A percentile compares a stretch with the other conserved stretches of the same genome.
Evolutionary conservation across 2,113 vertebrate species (phyloP).

Genomic region (Chrysochloris asiatica): DNA sequence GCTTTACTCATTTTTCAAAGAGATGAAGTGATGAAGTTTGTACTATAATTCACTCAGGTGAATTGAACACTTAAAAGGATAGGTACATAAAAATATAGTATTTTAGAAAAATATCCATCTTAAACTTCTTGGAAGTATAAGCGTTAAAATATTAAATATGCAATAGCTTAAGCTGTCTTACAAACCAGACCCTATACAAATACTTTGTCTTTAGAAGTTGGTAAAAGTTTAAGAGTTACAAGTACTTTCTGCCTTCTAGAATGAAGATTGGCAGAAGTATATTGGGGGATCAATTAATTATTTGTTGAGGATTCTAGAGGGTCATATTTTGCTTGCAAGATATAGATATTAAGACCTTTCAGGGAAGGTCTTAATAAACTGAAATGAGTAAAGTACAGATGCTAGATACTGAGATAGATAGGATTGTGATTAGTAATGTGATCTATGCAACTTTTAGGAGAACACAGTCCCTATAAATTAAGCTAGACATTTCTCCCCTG

Average conservation of each 20-base stretch:
- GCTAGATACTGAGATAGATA: neutral
- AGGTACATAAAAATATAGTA: neutral
- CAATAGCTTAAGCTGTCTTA: neutral
- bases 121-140: neutral
- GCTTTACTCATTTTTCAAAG: neutral
- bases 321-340: neutral
- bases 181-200: neutral
- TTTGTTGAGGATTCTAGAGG: neutral
- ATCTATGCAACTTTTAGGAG: neutral
- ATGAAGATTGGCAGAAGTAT: neutral
- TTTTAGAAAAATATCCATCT: conserved; percentile 22
- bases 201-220: neutral
- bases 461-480: neutral
- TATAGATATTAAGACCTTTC: neutral
- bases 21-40: neutral
- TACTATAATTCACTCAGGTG: neutral
- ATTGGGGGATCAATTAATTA: neutral
- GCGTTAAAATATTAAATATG: neutral
- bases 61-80: neutral
- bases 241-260: neutral
- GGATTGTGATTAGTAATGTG: neutral
- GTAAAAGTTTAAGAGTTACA: neutral
- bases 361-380: neutral
- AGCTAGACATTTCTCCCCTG: neutral
- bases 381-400: neutral